phyloP scores from a whole-genome alignment of 2,797 vertebrate genomes.

The Spinibarbus caldwelli region DNA sequence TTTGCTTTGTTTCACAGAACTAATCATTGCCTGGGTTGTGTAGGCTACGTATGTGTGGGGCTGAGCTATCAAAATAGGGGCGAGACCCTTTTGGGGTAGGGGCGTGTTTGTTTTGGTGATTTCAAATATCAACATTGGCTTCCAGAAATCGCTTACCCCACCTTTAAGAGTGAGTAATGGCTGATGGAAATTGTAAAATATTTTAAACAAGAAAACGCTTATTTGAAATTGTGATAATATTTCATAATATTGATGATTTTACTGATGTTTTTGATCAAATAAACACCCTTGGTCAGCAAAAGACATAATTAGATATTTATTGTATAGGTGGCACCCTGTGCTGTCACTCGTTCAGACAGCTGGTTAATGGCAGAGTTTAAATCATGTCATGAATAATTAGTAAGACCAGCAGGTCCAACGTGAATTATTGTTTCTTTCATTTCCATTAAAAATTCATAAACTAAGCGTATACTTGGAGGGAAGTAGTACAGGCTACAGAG shows the following conservation, averaged over 20 bases:
- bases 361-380: slow-evolving; percentile 34
- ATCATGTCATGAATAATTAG: slow-evolving; percentile 55
- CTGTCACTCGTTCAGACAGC: slow-evolving; percentile 14
- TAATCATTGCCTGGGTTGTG: too few relatives aligned
- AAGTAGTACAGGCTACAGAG: not conserved
- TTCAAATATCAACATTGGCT: too few relatives aligned
- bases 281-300: not conserved
- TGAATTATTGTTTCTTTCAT: slow-evolving; percentile 27
- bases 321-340: not conserved
- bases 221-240: not conserved
- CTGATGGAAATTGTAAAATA: not conserved
- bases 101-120: too few relatives aligned
- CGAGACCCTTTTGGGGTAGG: too few relatives aligned
- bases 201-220: not conserved
- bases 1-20: too few relatives aligned
- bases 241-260: not conserved
- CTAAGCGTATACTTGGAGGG: not conserved
- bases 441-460: slow-evolving; percentile 35
- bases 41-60: too few relatives aligned
- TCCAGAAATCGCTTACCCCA: too few relatives aligned
- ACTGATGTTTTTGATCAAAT: not conserved
- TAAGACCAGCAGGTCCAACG: slow-evolving; percentile 35
- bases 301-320: not conserved
- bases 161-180: not conserved
- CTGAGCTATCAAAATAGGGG: too few relatives aligned